These are phyloP conservation scores for Acarapis woodi DNA, from an alignment of 1,140 invertebrate genomes.

Conservation along the genomic window DNA sequence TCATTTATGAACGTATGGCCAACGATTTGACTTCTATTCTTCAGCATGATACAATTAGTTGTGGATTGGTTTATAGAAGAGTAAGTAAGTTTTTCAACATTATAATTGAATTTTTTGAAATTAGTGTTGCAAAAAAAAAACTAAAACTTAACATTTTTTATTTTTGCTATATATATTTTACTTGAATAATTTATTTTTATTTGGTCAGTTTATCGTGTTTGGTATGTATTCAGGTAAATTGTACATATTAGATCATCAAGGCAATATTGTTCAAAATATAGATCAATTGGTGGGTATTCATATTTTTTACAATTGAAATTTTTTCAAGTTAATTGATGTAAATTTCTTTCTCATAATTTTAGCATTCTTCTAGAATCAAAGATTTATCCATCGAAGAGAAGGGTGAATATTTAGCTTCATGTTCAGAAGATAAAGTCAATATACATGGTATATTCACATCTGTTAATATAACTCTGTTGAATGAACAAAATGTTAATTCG, in stretches of 20 bases:
- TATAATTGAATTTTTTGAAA: too few species aligned
- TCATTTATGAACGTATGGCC: slow-evolving; percentile 59
- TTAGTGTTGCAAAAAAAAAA: background rate
- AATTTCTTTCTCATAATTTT: slow-evolving; percentile 10
- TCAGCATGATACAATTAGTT: slow-evolving; percentile 58
- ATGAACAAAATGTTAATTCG: slow-evolving; percentile 49
- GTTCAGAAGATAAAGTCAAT: slow-evolving; percentile 64
- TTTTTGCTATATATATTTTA: slow-evolving; percentile 40
- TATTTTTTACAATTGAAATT: background rate
- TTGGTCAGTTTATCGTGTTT: slow-evolving; percentile 47
- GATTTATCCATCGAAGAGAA: slow-evolving; percentile 70
- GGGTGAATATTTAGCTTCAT: slow-evolving; percentile 71
- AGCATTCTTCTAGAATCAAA: slow-evolving; percentile 64
- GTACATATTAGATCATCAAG: slow-evolving; percentile 67
- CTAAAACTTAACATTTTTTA: slow-evolving; percentile 6
- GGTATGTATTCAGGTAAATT: slow-evolving; percentile 69
- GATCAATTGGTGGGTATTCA: slow-evolving; percentile 24
- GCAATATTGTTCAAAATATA: slow-evolving; percentile 44
- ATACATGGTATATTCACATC: slow-evolving; percentile 40
- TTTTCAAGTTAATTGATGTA: background rate
- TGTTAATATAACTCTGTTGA: slow-evolving; percentile 47
- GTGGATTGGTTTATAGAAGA: slow-evolving; percentile 68
- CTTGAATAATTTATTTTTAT: slow-evolving; percentile 24
- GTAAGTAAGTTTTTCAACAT: slow-evolving; percentile 22
- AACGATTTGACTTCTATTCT: slow-evolving; percentile 64